Evolutionary conservation across 1,140 invertebrate species (phyloP), one percentile per base, ranked within the genome.

Genomic region (Cryptotermes secundus): DNA sequence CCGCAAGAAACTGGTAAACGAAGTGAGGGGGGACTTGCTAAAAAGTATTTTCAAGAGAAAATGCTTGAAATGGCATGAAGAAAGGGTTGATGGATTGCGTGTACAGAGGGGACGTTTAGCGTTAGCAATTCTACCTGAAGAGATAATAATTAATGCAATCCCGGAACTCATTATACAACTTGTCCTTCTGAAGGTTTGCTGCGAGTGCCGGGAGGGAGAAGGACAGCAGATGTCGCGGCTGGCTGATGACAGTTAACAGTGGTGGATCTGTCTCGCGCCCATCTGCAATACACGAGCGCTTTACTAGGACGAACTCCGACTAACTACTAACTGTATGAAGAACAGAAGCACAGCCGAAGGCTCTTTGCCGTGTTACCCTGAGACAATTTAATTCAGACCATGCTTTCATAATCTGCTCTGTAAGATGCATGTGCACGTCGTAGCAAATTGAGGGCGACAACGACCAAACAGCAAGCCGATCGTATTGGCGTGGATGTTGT

Each of bases 181-280:
- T 72, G 59, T 72, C 7, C 59, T n/a, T 3, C 59, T n/a, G 59
- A 6, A n/a, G 26, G 59, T 72, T 72, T 72, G 59, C 26, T 4
- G 38, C 4, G 12, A 12, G 4, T 4, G 4, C 4, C 4, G 12
- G 53, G 53, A 59, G 53, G 53, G 53, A 38, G 6, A 16, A 22
- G 53, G 53, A n/a, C n/a, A n/a, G 53, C 19, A 19, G 12, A 19
- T 59, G 53, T 22, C 22, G 22, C 19, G n/a, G 59, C 10, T 1
- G 59, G 26, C 59, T n/a, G 59, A 72, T 72, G 59, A n/a, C 59
- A 59, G 53, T 59, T 59, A 59, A 59, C 53, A 72, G 59, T 72
- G 59, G 59, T 31, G 59, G 59, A 72, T 72, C 31, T 72, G 7
- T 31, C 19, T 49, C 22, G 16, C 22, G 45, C 19, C 14, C 45